phyloP scores from a whole-genome alignment of 2,888 invertebrate species.

The Dasypogon diadema region DNA sequence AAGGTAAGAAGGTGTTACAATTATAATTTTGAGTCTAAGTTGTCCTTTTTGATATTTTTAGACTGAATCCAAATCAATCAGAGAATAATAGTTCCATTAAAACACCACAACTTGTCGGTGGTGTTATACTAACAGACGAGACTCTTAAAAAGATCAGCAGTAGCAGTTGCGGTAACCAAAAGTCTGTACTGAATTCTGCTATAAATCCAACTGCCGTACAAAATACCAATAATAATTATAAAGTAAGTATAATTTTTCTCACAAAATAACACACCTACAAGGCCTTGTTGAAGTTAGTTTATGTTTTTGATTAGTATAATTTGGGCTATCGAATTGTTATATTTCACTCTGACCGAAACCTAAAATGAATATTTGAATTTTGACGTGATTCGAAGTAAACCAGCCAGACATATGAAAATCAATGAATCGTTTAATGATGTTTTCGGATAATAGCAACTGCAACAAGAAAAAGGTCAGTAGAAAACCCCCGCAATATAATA shows the following conservation, averaged over 20 bases:
- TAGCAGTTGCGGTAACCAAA: conserved; percentile 43
- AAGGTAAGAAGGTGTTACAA: conserved; percentile 56
- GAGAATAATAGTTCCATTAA: conserved; percentile 56
- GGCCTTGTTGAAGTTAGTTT: no score
- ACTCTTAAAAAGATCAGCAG: conserved; percentile 45
- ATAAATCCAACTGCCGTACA: conserved; percentile 62
- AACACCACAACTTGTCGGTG: conserved; percentile 53
- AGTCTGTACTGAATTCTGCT: conserved; percentile 60
- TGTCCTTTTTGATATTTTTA: conserved; percentile 11
- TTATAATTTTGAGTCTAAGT: neutral
- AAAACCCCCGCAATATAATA: no score
- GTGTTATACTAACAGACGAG: conserved; percentile 53
- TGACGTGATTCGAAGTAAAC: no score
- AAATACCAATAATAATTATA: conserved; percentile 61
- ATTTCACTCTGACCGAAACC: no score
- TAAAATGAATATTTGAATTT: no score
- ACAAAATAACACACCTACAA: no score
- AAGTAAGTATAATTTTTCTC: conserved; percentile 54
- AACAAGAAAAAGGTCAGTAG: no score
- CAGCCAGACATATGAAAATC: no score
- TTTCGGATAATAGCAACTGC: no score
- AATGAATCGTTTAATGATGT: no score
- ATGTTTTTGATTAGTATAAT: no score
- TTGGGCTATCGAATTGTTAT: no score
- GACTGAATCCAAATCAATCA: conserved; percentile 56